phyloP scores from a whole-genome alignment of 2,888 invertebrate species.

The Gymnoscelis rufifasciata region DNA sequence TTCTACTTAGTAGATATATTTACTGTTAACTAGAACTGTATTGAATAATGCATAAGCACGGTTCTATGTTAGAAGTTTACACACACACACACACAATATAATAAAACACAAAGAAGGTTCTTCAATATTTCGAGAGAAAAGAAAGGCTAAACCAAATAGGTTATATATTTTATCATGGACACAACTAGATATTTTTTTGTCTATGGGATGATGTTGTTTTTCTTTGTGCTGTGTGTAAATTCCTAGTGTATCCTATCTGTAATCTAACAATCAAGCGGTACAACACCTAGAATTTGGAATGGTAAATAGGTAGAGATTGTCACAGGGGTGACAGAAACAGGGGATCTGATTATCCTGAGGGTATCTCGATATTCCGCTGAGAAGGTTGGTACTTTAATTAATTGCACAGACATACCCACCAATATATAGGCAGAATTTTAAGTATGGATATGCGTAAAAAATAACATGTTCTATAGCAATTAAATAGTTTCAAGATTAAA shows the following conservation, averaged over 20 bases:
- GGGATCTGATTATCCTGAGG: not conserved
- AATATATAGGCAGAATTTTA: no score
- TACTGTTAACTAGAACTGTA: not conserved
- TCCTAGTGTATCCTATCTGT: not conserved
- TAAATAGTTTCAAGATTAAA: no score
- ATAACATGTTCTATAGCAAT: no score
- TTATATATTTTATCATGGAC: no score
- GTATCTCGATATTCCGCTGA: not conserved
- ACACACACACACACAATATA: not conserved
- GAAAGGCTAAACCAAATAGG: no score
- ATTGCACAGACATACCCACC: constrained; percentile 10
- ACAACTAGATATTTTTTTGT: no score
- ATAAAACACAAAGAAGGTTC: not conserved
- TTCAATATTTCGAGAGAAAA: no score
- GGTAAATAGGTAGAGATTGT: constrained; percentile 12
- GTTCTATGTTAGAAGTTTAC: constrained; percentile 2
- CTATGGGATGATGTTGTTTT: no score
- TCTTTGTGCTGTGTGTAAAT: no score
- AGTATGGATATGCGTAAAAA: no score
- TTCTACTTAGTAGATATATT: constrained; percentile 2
- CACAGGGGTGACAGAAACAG: constrained; percentile 30
- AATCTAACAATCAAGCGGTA: constrained; percentile 6
- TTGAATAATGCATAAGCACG: constrained; percentile 1
- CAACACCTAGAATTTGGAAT: constrained; percentile 18
- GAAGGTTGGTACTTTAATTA: constrained; percentile 4